These are phyloP conservation scores for Globicephala melas DNA, from an alignment of 2,113 vertebrate species.

Conservation along the genomic window DNA sequence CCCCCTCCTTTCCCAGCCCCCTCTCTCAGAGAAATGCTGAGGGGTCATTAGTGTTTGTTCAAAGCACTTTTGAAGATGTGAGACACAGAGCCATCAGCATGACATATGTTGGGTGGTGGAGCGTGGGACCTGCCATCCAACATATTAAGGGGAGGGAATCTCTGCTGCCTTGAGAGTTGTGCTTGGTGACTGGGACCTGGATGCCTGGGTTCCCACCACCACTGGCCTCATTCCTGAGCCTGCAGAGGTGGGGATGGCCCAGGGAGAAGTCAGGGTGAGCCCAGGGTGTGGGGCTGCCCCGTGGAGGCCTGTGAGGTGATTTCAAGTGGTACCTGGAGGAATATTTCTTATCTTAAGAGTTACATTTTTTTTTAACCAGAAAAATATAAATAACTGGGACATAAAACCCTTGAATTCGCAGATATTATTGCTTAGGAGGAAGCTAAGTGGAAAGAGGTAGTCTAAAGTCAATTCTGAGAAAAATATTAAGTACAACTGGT, in stretches of 20 bases:
- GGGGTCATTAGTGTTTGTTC: conserved; percentile 71
- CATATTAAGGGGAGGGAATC: neutral
- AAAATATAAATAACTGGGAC: neutral
- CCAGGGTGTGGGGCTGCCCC: neutral
- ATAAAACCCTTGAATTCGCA: neutral
- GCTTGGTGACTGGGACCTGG: neutral
- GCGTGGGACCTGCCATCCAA: conserved; percentile 32
- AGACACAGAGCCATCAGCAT: conserved; percentile 30
- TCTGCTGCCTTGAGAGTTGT: neutral
- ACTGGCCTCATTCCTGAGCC: neutral
- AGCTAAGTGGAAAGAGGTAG: neutral
- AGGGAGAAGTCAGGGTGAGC: neutral
- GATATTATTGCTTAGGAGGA: neutral
- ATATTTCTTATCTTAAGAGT: conserved; percentile 3
- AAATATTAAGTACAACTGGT: neutral
- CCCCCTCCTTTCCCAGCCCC: neutral
- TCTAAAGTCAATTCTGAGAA: neutral
- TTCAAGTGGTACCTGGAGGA: neutral
- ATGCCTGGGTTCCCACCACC: neutral
- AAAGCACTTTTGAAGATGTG: conserved; percentile 75
- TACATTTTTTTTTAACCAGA: neutral
- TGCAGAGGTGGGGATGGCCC: neutral
- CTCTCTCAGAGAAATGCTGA: conserved; percentile 9
- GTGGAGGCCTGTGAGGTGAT: accelerated
- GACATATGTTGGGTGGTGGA: conserved; percentile 40